These are phyloP conservation scores for Oncopodura yosiiana DNA, from an alignment of 1,140 invertebrate genomes.

Conservation along the genomic window DNA sequence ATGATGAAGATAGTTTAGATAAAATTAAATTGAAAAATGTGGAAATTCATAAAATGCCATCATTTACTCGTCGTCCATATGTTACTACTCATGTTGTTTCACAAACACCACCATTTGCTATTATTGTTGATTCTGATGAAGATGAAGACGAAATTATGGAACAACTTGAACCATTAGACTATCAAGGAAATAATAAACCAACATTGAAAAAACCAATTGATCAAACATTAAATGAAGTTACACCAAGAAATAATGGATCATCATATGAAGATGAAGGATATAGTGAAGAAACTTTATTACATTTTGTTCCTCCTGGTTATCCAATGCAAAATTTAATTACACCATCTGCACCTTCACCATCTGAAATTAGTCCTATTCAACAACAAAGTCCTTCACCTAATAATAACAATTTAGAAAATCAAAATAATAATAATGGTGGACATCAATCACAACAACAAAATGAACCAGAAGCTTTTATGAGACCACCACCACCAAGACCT, in stretches of 20 bases:
- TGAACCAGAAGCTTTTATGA: no score
- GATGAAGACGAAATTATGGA: not conserved
- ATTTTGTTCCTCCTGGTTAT: not conserved
- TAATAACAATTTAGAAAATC: slow-evolving; percentile 1
- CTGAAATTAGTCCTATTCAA: no score
- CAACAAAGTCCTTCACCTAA: slow-evolving; percentile 13
- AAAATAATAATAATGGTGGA: no score
- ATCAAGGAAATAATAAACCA: not conserved
- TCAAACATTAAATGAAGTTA: not conserved
- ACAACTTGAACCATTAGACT: not conserved
- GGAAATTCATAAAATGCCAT: slow-evolving; percentile 29
- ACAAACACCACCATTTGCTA: not conserved
- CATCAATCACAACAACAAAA: no score
- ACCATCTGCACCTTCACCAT: no score
- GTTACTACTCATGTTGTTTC: not conserved
- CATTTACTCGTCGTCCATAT: slow-evolving; percentile 1
- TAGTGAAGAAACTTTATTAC: slow-evolving; percentile 5
- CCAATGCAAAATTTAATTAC: slow-evolving; percentile 11
- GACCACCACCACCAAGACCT: slow-evolving; percentile 2
- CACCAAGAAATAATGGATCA: not conserved
- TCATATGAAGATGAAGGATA: not conserved
- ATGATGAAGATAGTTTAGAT: slow-evolving; percentile 26
- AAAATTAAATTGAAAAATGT: slow-evolving; percentile 32
- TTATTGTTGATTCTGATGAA: not conserved
- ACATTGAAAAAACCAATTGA: not conserved